Evolutionary conservation across 2,797 vertebrate species (phyloP).

Genomic region (Ptychadena robeensis): DNA sequence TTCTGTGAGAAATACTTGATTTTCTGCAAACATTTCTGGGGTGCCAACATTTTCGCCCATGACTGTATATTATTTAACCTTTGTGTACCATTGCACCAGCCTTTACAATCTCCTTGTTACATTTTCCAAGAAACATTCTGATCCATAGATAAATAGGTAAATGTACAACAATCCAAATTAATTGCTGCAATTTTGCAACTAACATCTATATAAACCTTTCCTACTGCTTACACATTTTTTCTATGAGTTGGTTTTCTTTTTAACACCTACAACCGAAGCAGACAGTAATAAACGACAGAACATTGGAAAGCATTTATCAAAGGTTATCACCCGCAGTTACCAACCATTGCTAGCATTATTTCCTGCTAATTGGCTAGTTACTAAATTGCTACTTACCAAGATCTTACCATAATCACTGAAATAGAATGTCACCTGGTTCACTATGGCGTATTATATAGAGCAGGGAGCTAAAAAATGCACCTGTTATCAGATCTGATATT

Average conservation of each 20-base stretch:
- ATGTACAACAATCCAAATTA: neutral
- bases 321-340: slow-evolving; percentile 40
- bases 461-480: slow-evolving; percentile 6
- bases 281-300: slow-evolving; percentile 47
- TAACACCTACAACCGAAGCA: slow-evolving; percentile 26
- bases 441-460: slow-evolving; percentile 19
- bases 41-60: too few species aligned
- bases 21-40: too few species aligned
- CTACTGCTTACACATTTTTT: neutral
- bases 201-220: slow-evolving; percentile 9
- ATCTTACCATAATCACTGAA: slow-evolving; percentile 37
- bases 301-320: slow-evolving; percentile 47
- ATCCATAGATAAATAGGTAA: neutral
- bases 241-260: slow-evolving; percentile 11
- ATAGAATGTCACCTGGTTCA: slow-evolving; percentile 36
- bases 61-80: too few species aligned
- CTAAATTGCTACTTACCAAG: slow-evolving; percentile 39
- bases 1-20: too few species aligned
- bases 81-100: too few species aligned
- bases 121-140: neutral
- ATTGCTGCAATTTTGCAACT: slow-evolving; percentile 4
- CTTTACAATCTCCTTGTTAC: neutral
- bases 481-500: slow-evolving; percentile 33
- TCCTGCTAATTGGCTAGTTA: slow-evolving; percentile 46
- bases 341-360: slow-evolving; percentile 48